Percentiles rank a stretch among this genome's conserved stretches.
Conservation (phyloP, 1,140 invertebrate species). For the Pseudomyrmex concolor region DNA sequence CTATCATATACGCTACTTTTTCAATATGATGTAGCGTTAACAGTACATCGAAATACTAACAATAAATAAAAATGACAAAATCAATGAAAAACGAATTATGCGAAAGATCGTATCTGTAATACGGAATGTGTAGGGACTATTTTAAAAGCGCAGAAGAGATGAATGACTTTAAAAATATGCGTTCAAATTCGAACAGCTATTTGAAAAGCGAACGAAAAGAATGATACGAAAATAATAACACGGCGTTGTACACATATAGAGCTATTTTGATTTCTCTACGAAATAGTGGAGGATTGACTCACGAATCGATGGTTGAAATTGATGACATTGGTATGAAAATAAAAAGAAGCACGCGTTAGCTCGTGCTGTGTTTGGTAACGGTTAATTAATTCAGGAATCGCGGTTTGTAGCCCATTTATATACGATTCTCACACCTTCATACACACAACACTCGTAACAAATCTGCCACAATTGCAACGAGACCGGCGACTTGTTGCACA, state of each 20-base stretch:
- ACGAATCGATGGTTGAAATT: constrained; percentile 20
- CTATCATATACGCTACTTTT: too few relatives aligned
- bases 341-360: neutral
- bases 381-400: constrained; percentile 37
- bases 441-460: neutral
- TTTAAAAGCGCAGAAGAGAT: neutral
- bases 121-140: too few relatives aligned
- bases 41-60: neutral
- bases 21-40: neutral
- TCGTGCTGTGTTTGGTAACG: neutral
- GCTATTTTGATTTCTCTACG: neutral
- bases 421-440: constrained; percentile 21
- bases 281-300: neutral
- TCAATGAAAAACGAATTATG: too few relatives aligned
- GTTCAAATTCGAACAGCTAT: constrained; percentile 18
- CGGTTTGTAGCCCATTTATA: neutral
- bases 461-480: constrained; percentile 23
- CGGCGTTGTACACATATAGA: constrained; percentile 9
- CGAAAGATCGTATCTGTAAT: too few relatives aligned
- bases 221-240: neutral
- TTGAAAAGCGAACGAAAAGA: neutral
- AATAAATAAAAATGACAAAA: too few relatives aligned
- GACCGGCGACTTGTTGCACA: constrained; percentile 44
- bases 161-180: neutral
- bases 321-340: constrained; percentile 20